Evolutionary conservation across 2,888 invertebrate genomes (phyloP).

Genomic region (Sycophila texana): DNA sequence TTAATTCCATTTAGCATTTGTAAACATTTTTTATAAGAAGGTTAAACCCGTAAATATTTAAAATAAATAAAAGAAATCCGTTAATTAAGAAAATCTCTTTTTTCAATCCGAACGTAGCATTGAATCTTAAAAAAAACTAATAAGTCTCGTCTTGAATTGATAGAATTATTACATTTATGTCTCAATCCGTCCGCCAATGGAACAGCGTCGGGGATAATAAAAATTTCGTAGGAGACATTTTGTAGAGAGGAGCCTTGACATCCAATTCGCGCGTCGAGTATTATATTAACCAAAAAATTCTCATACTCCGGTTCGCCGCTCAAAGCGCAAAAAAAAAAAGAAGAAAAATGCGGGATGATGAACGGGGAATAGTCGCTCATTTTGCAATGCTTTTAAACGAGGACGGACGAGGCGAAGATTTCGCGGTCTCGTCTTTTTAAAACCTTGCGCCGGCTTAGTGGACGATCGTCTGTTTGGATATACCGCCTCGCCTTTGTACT

Average conservation of each 20-base stretch:
- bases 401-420: slow-evolving; percentile 5
- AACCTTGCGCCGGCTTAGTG: slow-evolving; percentile 13
- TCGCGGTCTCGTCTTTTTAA: slow-evolving; percentile 21
- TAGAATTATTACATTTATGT: too few species aligned
- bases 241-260: slow-evolving; percentile 22
- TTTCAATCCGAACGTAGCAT: too few species aligned
- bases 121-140: too few species aligned
- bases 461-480: not conserved
- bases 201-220: not conserved
- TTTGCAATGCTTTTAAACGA: slow-evolving; percentile 22
- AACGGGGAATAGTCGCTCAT: slow-evolving; percentile 15
- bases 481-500: slow-evolving; percentile 8
- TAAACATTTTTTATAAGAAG: too few species aligned
- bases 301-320: slow-evolving; percentile 3
- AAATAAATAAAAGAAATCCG: too few species aligned
- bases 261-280: slow-evolving; percentile 1
- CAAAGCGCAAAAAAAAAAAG: not conserved
- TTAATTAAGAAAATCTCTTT: too few species aligned
- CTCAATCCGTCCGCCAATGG: too few species aligned
- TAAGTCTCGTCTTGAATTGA: too few species aligned
- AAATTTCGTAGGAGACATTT: slow-evolving; percentile 3
- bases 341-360: slow-evolving; percentile 25
- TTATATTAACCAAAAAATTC: slow-evolving; percentile 25
- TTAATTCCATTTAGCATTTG: too few species aligned
- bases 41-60: too few species aligned